These are phyloP conservation scores for Zaprionus camerounensis DNA, from an alignment of 1,140 invertebrate species.

Conservation along the genomic window DNA sequence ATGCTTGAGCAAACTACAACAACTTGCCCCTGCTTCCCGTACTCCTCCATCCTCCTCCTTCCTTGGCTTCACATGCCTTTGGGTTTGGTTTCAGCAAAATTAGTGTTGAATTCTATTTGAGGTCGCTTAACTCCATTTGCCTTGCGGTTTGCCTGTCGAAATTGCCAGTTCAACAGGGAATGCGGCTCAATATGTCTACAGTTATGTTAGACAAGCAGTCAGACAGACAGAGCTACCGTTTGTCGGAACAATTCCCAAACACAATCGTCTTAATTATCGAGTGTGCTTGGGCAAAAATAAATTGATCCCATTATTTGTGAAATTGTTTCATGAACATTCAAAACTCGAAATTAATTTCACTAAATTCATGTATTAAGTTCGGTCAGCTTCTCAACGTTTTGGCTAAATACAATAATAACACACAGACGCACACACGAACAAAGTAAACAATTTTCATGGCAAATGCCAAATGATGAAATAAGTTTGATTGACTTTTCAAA, in stretches of 20 bases:
- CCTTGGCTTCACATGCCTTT: constrained; percentile 51
- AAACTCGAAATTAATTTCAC: not conserved
- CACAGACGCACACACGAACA: not conserved
- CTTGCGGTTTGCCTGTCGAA: constrained; percentile 50
- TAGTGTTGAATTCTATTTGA: constrained; percentile 57
- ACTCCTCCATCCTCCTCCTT: not conserved
- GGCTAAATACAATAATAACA: constrained; percentile 5
- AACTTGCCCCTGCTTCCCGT: constrained; percentile 5
- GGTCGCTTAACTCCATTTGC: constrained; percentile 62
- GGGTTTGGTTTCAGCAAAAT: constrained; percentile 47
- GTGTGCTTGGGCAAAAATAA: not conserved
- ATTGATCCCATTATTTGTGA: constrained; percentile 1
- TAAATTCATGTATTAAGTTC: not conserved
- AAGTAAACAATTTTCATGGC: not conserved
- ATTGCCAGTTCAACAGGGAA: constrained; percentile 43
- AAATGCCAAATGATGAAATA: not conserved
- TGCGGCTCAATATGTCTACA: constrained; percentile 2
- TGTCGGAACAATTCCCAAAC: not conserved
- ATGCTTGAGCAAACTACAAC: constrained; percentile 44
- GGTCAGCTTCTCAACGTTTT: not conserved
- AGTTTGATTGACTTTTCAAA: constrained; percentile 11
- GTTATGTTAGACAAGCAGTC: not conserved
- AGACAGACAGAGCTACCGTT: not conserved
- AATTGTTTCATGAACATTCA: not conserved
- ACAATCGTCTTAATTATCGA: constrained; percentile 9